Percentiles rank a stretch among this genome's conserved stretches.
These are phyloP conservation scores for Hyles lineata DNA, from an alignment of 2,888 invertebrate species.

Conservation along the genomic window DNA sequence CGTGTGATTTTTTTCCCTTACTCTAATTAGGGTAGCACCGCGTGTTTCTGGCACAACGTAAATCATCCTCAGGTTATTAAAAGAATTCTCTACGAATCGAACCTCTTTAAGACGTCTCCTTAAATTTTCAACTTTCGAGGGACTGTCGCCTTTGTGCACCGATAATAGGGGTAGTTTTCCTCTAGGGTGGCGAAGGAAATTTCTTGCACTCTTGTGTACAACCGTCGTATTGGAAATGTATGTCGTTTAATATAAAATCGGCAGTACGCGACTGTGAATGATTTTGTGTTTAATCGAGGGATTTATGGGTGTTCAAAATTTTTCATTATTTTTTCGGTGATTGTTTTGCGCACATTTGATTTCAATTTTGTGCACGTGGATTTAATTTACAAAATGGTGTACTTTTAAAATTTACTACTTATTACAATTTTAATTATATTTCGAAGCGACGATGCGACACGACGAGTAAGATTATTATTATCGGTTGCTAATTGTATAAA, in stretches of 20 bases:
- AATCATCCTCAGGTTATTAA: constrained; percentile 82
- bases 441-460: too few species aligned
- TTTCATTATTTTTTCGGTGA: constrained; percentile 12
- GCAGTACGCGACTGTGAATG: constrained; percentile 55
- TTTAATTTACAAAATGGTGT: not conserved
- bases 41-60: constrained; percentile 78
- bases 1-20: constrained; percentile 65
- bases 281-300: constrained; percentile 40
- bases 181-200: not conserved
- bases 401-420: not conserved
- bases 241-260: constrained; percentile 57
- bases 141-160: not conserved
- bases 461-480: too few species aligned
- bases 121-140: not conserved
- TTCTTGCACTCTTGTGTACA: constrained; percentile 23
- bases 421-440: too few species aligned
- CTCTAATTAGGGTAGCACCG: constrained; percentile 75
- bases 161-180: not conserved
- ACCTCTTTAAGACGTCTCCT: constrained; percentile 55
- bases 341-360: not conserved
- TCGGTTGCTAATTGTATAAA: too few species aligned
- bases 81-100: constrained; percentile 78
- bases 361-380: not conserved
- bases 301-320: constrained; percentile 26
- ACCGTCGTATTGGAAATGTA: constrained; percentile 33